phyloP scores from a whole-genome alignment of 2,113 vertebrate species.

The Anoplopoma fimbria region DNA sequence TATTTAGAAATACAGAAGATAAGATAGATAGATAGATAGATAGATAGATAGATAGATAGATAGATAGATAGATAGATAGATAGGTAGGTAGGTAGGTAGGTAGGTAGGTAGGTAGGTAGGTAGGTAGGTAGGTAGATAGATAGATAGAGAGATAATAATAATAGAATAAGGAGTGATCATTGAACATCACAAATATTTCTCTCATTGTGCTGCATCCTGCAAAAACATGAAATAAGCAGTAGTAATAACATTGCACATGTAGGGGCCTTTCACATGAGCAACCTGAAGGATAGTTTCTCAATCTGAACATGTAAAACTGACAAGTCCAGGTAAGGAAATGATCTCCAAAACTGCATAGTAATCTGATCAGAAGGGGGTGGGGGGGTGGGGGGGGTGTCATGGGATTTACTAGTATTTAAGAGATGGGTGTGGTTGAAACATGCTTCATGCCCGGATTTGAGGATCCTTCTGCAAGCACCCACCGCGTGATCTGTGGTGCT shows the following conservation, averaged over 20 bases:
- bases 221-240: background rate
- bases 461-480: slow-evolving; percentile 59
- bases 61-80: background rate
- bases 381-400: slow-evolving; percentile 21
- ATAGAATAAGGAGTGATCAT: background rate
- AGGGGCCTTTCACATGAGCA: background rate
- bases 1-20: background rate
- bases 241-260: background rate
- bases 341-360: slow-evolving; percentile 6
- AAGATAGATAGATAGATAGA: background rate
- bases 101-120: background rate
- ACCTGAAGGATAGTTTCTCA: background rate
- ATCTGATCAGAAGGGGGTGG: slow-evolving; percentile 26
- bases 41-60: background rate
- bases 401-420: slow-evolving; percentile 62
- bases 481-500: slow-evolving; percentile 64
- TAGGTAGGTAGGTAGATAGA: background rate
- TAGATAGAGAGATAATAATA: background rate
- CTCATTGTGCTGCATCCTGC: background rate
- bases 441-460: slow-evolving; percentile 58
- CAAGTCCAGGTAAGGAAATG: background rate
- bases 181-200: background rate
- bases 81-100: background rate
- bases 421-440: slow-evolving; percentile 82
- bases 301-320: background rate